Evolutionary conservation across 2,888 invertebrate genomes (phyloP), one percentile per base, ranked within the genome.

Genomic region (Crossocerus cetratus): DNA sequence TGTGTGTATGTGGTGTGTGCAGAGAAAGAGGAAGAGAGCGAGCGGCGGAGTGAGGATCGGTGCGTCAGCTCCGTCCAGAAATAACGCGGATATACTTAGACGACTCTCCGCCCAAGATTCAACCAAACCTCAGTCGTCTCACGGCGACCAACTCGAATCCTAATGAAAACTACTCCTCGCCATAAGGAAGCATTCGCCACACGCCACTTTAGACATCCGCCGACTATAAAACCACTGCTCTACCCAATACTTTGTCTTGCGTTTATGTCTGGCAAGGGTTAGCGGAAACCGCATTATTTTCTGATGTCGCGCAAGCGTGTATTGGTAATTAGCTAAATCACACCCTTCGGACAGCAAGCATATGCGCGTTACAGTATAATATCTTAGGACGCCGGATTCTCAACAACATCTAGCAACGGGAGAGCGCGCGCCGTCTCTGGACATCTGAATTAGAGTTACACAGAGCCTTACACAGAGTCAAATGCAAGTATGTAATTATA

Each of bases 41-140:
- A 67, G 72, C 72, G 67, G 72, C 69, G 76, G 73, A 77, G 43
- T 43, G 83, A 84, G 83, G 83, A 84, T 80, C 84, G 82, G 87
- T 89, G 89, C 89, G 89, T 90, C 89, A 89, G 90, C 90, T 89
- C 87, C 85, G 83, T 89, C 87, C 88, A 89, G 87, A 90, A 90
- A 90, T 90, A 90, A 89, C 89, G 83, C 78, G 86, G 88, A 86
- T 89, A 89, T 88, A 90, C 90, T 90, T 89, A 90, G 90, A 90
- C 88, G 86, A 85, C 85, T 87, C 88, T 87, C 86, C 86, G 84
- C 86, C 83, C 87, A 81, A 84, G 82, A 84, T 82, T 84, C 80
- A 85, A 85, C 85, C 80, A 83, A 86, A 84, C 82, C 84, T 77
- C 74, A 14, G 49, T 67, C 65, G 70, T 65, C 79, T 69, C 69